Percentiles rank a stretch among this genome's conserved stretches.
Conservation (phyloP, 1,140 invertebrate species). For the Bombyx mori region DNA sequence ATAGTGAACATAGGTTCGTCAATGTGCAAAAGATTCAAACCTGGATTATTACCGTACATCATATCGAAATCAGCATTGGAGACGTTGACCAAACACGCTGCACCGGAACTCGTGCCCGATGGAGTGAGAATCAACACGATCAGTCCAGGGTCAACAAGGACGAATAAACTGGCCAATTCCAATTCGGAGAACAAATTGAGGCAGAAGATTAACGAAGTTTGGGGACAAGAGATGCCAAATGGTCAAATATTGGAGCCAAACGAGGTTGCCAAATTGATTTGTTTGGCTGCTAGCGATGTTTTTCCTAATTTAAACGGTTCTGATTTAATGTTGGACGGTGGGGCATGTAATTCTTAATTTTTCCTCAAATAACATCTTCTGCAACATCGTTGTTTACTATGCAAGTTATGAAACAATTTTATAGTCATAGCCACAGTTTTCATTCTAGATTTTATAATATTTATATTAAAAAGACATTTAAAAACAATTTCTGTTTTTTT, state of each 20-base stretch:
- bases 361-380: too few species aligned
- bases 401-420: too few species aligned
- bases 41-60: conserved; percentile 22
- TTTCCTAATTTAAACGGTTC: conserved; percentile 85
- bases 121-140: conserved; percentile 78
- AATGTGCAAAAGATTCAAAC: conserved; percentile 15
- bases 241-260: conserved; percentile 77
- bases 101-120: conserved; percentile 66
- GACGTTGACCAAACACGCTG: conserved; percentile 77
- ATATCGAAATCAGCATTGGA: conserved; percentile 64
- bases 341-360: conserved; percentile 12
- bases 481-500: too few species aligned
- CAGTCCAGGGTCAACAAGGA: conserved; percentile 75
- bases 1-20: conserved; percentile 34
- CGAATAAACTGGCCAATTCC: conserved; percentile 73
- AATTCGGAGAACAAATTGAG: conserved; percentile 72
- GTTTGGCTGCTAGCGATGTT: conserved; percentile 83
- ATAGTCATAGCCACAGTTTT: too few species aligned
- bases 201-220: conserved; percentile 65
- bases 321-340: conserved; percentile 85
- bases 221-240: conserved; percentile 77
- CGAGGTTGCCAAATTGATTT: conserved; percentile 84
- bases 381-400: too few species aligned
- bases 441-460: too few species aligned
- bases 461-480: too few species aligned